These are phyloP conservation scores for Papilio helenus DNA, from an alignment of 1,140 invertebrate genomes.

Conservation along the genomic window DNA sequence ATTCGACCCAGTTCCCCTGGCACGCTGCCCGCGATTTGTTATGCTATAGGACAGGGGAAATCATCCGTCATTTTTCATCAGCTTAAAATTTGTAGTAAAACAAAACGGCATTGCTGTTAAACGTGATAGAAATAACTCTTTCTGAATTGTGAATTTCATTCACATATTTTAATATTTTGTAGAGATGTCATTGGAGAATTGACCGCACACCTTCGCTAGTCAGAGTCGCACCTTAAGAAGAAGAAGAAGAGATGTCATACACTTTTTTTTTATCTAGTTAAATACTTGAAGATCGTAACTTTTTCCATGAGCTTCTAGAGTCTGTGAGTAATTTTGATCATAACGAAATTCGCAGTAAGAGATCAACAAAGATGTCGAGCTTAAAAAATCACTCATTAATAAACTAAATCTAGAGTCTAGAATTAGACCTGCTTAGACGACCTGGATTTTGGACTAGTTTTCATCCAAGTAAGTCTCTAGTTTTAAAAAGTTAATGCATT, in stretches of 20 bases:
- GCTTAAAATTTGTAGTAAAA: constrained; percentile 30
- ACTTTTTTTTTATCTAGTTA: no score
- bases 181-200: not conserved
- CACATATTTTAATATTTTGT: not conserved
- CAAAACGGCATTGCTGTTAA: constrained; percentile 8
- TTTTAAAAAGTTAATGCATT: not conserved
- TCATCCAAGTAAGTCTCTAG: not conserved
- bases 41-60: constrained; percentile 50
- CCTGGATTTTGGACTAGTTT: not conserved
- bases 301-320: not conserved
- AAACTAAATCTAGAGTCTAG: not conserved
- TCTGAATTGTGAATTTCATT: not conserved
- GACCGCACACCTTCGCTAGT: no score
- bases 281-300: no score
- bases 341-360: no score
- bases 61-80: constrained; percentile 31
- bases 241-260: not conserved
- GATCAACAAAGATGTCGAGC: no score
- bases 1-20: constrained; percentile 54
- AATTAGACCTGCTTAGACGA: not conserved
- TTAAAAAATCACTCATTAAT: no score
- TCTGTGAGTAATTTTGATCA: no score
- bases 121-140: not conserved
- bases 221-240: no score
- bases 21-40: constrained; percentile 55